A percentile compares a stretch with the other conserved stretches of the same genome.
These are phyloP conservation scores for Recurvirostra avosetta DNA, from an alignment of 2,113 vertebrate species.

Conservation along the genomic window DNA sequence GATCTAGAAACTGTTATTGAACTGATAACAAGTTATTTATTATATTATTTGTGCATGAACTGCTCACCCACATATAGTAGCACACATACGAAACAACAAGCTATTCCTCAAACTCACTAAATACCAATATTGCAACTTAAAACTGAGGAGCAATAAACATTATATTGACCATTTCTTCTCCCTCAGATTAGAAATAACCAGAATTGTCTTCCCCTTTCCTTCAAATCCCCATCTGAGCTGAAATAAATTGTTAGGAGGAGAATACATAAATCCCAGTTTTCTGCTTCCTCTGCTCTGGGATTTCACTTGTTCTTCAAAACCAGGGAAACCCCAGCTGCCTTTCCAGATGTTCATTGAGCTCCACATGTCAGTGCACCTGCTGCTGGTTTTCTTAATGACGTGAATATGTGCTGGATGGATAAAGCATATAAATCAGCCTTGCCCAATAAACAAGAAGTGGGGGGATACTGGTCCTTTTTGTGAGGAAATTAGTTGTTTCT, in stretches of 20 bases:
- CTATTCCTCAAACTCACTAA: background rate
- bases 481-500: background rate
- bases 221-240: background rate
- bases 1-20: background rate
- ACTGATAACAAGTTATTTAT: background rate
- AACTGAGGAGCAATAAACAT: background rate
- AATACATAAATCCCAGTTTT: background rate
- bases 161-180: background rate
- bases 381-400: background rate
- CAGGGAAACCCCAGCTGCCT: slow-evolving; percentile 17
- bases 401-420: background rate
- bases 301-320: slow-evolving; percentile 7
- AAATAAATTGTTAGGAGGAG: background rate
- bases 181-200: background rate
- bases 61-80: background rate
- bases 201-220: background rate
- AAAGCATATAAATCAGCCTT: background rate
- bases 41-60: background rate
- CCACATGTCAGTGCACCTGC: slow-evolving; percentile 17
- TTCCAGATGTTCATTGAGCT: slow-evolving; percentile 22
- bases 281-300: background rate
- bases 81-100: background rate
- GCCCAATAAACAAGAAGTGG: background rate
- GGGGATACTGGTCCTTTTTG: background rate
- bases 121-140: background rate